Evolutionary conservation across 2,797 vertebrate genomes (phyloP).

Genomic region (Streptopelia turtur): DNA sequence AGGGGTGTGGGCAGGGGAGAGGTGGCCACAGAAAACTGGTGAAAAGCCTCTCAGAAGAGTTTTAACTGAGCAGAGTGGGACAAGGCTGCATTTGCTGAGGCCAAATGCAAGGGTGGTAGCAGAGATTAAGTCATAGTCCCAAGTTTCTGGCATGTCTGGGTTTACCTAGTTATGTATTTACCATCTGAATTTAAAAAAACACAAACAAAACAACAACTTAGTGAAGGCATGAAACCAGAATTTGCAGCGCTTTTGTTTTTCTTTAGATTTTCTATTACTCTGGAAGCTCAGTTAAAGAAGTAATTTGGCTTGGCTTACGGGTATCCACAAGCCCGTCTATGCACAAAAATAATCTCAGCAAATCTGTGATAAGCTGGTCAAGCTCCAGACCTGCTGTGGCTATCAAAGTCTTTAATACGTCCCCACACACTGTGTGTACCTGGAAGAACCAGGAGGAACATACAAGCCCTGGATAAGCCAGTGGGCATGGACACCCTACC

Average conservation of each 20-base stretch:
- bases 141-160: not conserved
- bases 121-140: not conserved
- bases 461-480: rapidly evolving
- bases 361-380: not conserved
- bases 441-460: not conserved
- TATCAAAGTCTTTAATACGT: not conserved
- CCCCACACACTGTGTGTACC: not conserved
- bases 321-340: not conserved
- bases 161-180: not conserved
- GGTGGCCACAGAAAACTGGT: not conserved
- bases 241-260: not conserved
- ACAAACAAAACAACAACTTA: too few species aligned
- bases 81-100: not conserved
- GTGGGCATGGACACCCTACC: not conserved
- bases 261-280: not conserved
- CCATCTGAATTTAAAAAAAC: not conserved
- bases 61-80: rapidly evolving
- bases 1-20: not conserved
- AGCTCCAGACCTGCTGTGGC: not conserved
- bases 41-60: not conserved
- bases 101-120: not conserved
- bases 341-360: not conserved
- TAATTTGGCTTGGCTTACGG: not conserved
- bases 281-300: not conserved
- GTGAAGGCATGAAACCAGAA: not conserved